Evolutionary conservation across 2,113 vertebrate genomes (phyloP), one percentile per base, ranked within the genome.

Genomic region (Tetrao urogallus): DNA sequence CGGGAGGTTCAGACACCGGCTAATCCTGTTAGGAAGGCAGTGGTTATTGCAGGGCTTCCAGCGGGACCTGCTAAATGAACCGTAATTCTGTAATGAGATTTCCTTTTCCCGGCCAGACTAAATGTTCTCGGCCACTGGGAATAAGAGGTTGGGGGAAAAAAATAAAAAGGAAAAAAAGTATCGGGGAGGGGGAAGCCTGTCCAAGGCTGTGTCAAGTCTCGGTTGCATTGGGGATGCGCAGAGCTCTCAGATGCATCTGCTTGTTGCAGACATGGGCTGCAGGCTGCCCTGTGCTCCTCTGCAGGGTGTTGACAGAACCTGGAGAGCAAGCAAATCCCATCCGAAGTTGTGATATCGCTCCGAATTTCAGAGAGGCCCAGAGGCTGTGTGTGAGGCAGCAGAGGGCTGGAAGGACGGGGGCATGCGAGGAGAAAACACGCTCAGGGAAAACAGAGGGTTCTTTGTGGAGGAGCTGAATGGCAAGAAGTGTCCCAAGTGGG

Each of bases 11-110:
- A 95, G 78, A 76, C 70, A 66, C 76, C 84, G 97, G 93, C 87
- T 96, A 94, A 97, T 95, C 87, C 94, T 86, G 93, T 95, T 97
- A 98, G 96, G 96, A 97, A 97, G 94, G 25, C 88, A 86, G 95
- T 91, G 88, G 92, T 96, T 97, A 96, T 92, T 97, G 93, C 97
- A 85, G 83, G 70, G 92, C 95, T 96, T 96, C 90, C 95, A 92
- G 76, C 91, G 95, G 96, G 96, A 95, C 89, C 75, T 82, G 91
- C 93, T 96, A 95, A 97, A 96, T 60, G 91, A 96, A 70, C 91
- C 14, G 0, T 97, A 97, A 97, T 97, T 95, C 73, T 30, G 80
- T 96, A 96, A 97, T 97, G 88, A 70, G 61, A 94, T 97, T 97
- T 98, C 96, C 97, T 96, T 82, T 91, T 94, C 96, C 70, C 43